Percentiles rank a stretch among this genome's conserved stretches.
Evolutionary conservation across 2,113 vertebrate species (phyloP).

Genomic region (Channa argus): DNA sequence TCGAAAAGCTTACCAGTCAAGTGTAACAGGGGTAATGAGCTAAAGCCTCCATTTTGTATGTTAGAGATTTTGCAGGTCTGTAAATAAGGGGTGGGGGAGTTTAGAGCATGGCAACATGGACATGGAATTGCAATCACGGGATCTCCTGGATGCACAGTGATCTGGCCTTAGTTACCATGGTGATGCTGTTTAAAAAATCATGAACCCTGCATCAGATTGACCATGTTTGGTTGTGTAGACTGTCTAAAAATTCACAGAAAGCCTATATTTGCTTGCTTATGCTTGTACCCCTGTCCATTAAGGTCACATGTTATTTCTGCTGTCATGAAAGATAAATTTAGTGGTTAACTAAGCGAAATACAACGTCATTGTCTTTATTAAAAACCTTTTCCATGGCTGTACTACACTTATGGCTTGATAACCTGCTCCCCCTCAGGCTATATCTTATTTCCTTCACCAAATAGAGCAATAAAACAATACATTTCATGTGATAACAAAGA

Average conservation of each 20-base stretch:
- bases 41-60: conserved; percentile 54
- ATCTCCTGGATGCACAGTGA: conserved; percentile 41
- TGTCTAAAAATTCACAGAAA: conserved; percentile 1
- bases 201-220: conserved; percentile 8
- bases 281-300: conserved; percentile 16
- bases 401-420: conserved; percentile 23
- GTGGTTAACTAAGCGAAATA: conserved; percentile 14
- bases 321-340: conserved; percentile 27
- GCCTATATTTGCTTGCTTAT: not conserved
- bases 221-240: conserved; percentile 7
- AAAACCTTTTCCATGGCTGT: conserved; percentile 9
- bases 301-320: not conserved
- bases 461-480: conserved; percentile 29
- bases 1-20: conserved; percentile 42
- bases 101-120: conserved; percentile 17
- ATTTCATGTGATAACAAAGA: conserved; percentile 58
- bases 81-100: conserved; percentile 47
- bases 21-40: conserved; percentile 69
- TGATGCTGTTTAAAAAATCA: conserved; percentile 52
- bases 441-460: conserved; percentile 38
- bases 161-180: conserved; percentile 57
- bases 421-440: conserved; percentile 30
- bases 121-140: conserved; percentile 40
- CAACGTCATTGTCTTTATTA: not conserved
- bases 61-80: conserved; percentile 48